Evolutionary conservation across 2,113 vertebrate genomes (phyloP), one percentile per base, ranked within the genome.

Genomic region (Prinia subflava): DNA sequence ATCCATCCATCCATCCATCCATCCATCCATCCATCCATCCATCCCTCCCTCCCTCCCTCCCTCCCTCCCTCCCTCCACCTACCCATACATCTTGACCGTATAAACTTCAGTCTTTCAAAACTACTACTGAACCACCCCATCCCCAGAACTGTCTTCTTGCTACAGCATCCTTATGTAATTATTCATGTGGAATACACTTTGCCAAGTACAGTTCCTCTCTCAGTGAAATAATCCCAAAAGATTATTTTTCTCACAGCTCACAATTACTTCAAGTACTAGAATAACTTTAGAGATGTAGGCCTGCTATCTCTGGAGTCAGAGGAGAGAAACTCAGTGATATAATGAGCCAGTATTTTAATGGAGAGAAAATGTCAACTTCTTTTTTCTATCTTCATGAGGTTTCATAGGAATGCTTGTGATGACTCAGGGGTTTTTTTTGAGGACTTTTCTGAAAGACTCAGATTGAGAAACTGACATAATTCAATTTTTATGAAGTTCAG

Each of bases 181-280:
- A 94, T 90, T 94, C 21, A 86, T 75, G 68, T 92, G 74, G 23
- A 96, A 80, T 39, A 93, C 82, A 67, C 44, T 88, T 75, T 84
- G 77, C 60, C 87, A 81, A 41, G 18, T 30, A 55, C 33, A 77
- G 33, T 14, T 93, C 9, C 42, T 46, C 33, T 87, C 41, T 59
- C 50, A 80, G 21, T 59, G 46, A 77, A 39, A 39, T 39, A 39
- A 39, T 80, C 35, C 37, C 27, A 42, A 59, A 69, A 55, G 10
- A 35, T 41, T 68, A 3, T 20, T 91, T 92, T 69, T 70, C 12
- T 28, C 49, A 64, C n/a, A 55, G 28, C 11, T 39, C 59, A 74
- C 23, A 64, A 67, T 55, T 53, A 55, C 10, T 59, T 90, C 75
- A 74, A 85, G 59, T 52, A 64, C 6, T 11, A 7, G 9, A 57